phyloP scores from a whole-genome alignment of 2,888 invertebrate species.

The Tigriopus californicus region DNA sequence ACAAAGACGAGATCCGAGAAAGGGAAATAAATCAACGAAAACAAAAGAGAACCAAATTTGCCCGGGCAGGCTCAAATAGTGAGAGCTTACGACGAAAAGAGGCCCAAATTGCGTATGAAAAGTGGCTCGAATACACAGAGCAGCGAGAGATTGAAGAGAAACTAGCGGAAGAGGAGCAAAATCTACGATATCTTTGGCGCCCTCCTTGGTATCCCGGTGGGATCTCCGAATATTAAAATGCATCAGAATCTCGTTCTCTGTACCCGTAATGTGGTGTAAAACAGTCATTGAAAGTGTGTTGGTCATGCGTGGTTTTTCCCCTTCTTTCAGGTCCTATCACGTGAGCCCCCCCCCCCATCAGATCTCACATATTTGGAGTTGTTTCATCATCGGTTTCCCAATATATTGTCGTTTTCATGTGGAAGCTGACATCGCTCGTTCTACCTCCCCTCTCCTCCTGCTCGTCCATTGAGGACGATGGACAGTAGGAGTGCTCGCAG shows the following conservation, averaged over 20 bases:
- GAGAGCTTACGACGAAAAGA: not conserved
- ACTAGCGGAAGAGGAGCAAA: not conserved
- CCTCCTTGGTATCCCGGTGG: conserved; percentile 9
- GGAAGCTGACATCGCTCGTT: no score
- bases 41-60: not conserved
- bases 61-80: not conserved
- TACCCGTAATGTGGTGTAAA: no score
- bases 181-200: not conserved
- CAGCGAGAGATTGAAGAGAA: not conserved
- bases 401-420: no score
- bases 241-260: no score
- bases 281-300: no score
- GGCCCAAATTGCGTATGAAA: not conserved
- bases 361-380: no score
- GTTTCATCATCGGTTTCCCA: no score
- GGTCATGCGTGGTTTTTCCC: no score
- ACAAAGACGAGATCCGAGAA: not conserved
- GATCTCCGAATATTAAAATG: not conserved
- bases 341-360: no score
- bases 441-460: no score
- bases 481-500: not conserved
- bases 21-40: not conserved
- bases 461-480: not conserved
- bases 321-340: no score
- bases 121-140: conserved; percentile 8